Base-by-base conservation (phyloP, 2,797 vertebrate species). In the Scomberomorus guttatus region DNA sequence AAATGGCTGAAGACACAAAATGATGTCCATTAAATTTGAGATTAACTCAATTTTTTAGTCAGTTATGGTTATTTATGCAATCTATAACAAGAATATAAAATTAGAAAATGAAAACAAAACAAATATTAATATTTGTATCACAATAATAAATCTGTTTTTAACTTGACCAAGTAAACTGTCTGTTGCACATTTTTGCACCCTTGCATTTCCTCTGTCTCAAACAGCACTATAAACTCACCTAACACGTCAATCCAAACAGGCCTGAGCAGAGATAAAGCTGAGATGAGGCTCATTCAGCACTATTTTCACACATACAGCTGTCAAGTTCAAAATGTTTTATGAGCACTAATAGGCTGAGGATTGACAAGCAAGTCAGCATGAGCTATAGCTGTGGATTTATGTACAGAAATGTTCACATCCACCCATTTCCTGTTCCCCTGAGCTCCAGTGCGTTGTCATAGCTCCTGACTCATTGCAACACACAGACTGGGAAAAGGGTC, bases 401-500 rank as follows among this genome's bases (percentile, higher is more conserved):
- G 63, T 86, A 80, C 77, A 87, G 54, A 68, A 59, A 75, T 85
- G 77, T 74, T 84, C 71, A 75, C 37, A 58, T 63, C 18, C 57
- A 54, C 61, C 60, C n/a, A 55, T 55, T 90, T 91, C 89, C 88
- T 90, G 87, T 72, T 74, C 70, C 51, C 11, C 37, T 75, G 54
- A 51, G 50, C 22, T 51, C n/a, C 24, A 0, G 20, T 54, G 60
- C 46, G 60, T 68, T n/a, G 37, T 61, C 64, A 84, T 61, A 69
- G 78, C 64, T 46, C 44, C 60, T 89, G 80, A 93, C 64, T 94
- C 85, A 89, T 51, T 8, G 20, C 27, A 39, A 63, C 82, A 62
- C 52, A 55, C 72, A 90, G 84, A 79, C 85, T 50, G 54, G 25
- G 57, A 70, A 73, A 52, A 34, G 73, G 72, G 29, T 60, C 62